phyloP scores from a whole-genome alignment of 2,797 vertebrate species.

The Enteromius trimaculatus region DNA sequence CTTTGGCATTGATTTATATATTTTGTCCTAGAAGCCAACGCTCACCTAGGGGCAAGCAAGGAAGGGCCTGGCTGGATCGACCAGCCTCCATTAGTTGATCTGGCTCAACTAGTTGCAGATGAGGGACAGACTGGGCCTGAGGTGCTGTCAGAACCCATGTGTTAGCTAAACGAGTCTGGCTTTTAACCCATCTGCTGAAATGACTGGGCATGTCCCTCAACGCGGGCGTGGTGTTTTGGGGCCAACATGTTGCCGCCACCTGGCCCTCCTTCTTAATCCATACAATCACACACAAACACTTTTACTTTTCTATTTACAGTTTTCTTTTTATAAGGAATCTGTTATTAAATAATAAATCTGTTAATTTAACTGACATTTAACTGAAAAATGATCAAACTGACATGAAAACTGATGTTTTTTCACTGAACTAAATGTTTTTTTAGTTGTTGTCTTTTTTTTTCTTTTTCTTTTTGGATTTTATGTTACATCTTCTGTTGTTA shows the following conservation, averaged over 20 bases:
- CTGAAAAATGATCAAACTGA: background rate
- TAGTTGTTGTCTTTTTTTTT: background rate
- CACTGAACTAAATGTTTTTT: background rate
- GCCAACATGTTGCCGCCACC: slow-evolving; percentile 54
- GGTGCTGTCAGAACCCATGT: slow-evolving; percentile 57
- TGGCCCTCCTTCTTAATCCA: slow-evolving; percentile 42
- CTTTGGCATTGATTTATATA: slow-evolving; percentile 49
- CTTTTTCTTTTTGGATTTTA: background rate
- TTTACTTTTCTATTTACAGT: background rate
- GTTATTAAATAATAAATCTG: background rate
- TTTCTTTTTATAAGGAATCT: background rate
- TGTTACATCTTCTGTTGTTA: background rate
- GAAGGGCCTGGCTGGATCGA: slow-evolving; percentile 36
- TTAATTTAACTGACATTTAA: background rate
- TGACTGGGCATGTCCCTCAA: slow-evolving; percentile 54
- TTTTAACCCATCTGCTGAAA: slow-evolving; percentile 63
- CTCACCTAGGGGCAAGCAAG: slow-evolving; percentile 52
- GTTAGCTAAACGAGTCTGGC: slow-evolving; percentile 45
- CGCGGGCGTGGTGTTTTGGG: slow-evolving; percentile 37
- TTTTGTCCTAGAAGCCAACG: slow-evolving; percentile 34
- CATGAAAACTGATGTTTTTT: background rate
- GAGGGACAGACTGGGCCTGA: slow-evolving; percentile 47
- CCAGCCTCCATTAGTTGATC: slow-evolving; percentile 46
- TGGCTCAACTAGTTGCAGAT: slow-evolving; percentile 50
- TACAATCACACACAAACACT: slow-evolving; percentile 4